These are phyloP conservation scores for Caenorhabditis japonica DNA, from an alignment of 2,888 invertebrate species.

Conservation along the genomic window DNA sequence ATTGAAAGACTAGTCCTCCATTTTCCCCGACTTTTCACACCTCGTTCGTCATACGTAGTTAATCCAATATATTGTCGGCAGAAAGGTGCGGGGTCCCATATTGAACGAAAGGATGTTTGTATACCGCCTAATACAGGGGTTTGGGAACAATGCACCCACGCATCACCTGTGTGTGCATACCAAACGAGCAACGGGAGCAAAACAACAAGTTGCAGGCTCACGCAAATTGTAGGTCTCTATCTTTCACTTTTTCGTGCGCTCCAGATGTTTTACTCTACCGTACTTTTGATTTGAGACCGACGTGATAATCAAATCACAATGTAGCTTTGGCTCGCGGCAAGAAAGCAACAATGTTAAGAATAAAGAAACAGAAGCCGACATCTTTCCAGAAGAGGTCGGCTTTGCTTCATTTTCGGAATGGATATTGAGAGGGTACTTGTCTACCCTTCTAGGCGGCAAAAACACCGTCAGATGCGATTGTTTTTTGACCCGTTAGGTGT, in stretches of 20 bases:
- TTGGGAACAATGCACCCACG: constrained; percentile 38
- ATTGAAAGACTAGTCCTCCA: constrained; percentile 7
- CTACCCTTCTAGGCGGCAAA: constrained; percentile 11
- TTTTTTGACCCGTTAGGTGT: constrained; percentile 47
- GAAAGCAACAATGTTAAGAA: no score
- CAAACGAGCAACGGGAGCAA: constrained; percentile 39
- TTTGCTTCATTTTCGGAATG: no score
- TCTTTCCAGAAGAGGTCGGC: constrained; percentile 10
- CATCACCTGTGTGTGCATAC: constrained; percentile 58
- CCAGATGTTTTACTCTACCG: constrained; percentile 13
- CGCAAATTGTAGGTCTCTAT: not conserved
- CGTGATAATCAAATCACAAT: constrained; percentile 34
- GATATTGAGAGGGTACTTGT: constrained; percentile 46
- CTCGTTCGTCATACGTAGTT: constrained; percentile 49
- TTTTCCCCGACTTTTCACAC: constrained; percentile 44
- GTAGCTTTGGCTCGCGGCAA: not conserved
- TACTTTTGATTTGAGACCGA: no score
- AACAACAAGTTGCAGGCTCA: constrained; percentile 46
- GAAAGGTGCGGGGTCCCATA: constrained; percentile 25
- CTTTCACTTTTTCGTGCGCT: not conserved
- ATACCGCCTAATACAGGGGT: constrained; percentile 54
- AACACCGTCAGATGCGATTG: constrained; percentile 40
- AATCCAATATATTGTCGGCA: constrained; percentile 45
- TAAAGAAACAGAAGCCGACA: not conserved
- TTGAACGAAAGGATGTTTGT: constrained; percentile 48